phyloP scores from a whole-genome alignment of 2,113 vertebrate species.

The Engystomops pustulosus region DNA sequence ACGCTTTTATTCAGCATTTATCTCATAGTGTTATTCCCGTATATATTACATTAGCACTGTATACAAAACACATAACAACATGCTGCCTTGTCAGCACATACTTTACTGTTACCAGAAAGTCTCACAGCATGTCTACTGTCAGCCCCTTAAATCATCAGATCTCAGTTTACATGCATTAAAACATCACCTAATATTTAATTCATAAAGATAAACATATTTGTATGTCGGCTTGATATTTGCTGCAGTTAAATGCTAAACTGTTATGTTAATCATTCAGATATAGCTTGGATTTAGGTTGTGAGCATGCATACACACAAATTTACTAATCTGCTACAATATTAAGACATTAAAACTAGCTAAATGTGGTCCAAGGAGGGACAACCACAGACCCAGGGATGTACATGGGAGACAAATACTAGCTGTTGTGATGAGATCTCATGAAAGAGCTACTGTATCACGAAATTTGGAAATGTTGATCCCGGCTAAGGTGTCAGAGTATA shows the following conservation, averaged over 20 bases:
- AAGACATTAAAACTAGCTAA: too few species aligned
- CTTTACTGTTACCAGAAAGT: background rate
- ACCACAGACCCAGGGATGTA: too few species aligned
- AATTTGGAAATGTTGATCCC: too few species aligned
- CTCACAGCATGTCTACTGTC: background rate
- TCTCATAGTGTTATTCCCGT: background rate
- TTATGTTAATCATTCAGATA: background rate
- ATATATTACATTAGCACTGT: background rate
- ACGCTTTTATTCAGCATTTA: conserved; percentile 15
- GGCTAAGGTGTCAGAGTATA: too few species aligned
- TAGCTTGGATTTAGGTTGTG: too few species aligned
- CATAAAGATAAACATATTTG: conserved; percentile 26
- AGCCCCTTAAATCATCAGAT: background rate
- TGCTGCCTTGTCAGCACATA: conserved; percentile 26
- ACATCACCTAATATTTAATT: conserved; percentile 22
- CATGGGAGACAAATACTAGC: too few species aligned
- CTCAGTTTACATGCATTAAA: conserved; percentile 1
- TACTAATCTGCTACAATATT: too few species aligned
- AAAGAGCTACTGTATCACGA: too few species aligned
- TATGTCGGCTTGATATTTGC: background rate
- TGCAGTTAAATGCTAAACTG: background rate
- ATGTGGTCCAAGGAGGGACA: too few species aligned
- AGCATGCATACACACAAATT: too few species aligned
- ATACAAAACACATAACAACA: background rate
- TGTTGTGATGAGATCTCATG: too few species aligned